phyloP scores from a whole-genome alignment of 2,797 vertebrate genomes.

The Manis javanica region DNA sequence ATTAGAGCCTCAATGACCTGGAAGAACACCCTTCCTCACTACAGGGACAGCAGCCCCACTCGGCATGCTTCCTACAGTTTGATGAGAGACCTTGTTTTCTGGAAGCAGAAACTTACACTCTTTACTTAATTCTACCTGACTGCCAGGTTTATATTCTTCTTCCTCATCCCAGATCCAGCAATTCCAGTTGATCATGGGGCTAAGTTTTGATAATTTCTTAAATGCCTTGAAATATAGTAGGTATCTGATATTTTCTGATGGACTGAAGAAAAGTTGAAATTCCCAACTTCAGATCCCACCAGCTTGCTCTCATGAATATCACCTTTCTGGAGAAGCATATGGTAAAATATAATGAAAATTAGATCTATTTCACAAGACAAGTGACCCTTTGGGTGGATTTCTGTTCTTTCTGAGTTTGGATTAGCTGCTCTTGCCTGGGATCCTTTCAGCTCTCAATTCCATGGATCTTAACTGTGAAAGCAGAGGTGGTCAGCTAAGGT shows the following conservation, averaged over 20 bases:
- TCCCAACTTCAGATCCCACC: background rate
- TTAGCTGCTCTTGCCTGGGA: background rate
- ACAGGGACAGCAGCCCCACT: background rate
- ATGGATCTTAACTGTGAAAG: constrained; percentile 54
- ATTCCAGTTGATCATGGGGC: background rate
- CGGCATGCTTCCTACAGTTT: background rate
- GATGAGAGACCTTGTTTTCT: background rate
- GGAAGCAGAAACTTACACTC: background rate
- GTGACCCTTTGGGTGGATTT: constrained; percentile 36
- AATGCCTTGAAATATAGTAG: constrained; percentile 4
- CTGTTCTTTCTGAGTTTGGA: constrained; percentile 23
- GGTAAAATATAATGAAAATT: constrained; percentile 55
- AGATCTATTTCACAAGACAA: constrained; percentile 22
- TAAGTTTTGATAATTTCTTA: background rate
- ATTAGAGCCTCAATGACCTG: background rate
- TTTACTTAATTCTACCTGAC: background rate
- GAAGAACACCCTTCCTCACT: background rate
- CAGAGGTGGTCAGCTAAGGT: constrained; percentile 51
- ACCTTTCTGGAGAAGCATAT: background rate
- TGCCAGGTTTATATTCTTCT: background rate
- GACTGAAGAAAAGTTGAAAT: constrained; percentile 34
- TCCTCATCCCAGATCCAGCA: background rate
- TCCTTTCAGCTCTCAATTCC: constrained; percentile 45
- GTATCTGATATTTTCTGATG: constrained; percentile 37
- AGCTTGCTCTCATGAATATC: background rate